These are phyloP conservation scores for Atta cephalotes DNA, from an alignment of 1,140 invertebrate species.

Conservation along the genomic window DNA sequence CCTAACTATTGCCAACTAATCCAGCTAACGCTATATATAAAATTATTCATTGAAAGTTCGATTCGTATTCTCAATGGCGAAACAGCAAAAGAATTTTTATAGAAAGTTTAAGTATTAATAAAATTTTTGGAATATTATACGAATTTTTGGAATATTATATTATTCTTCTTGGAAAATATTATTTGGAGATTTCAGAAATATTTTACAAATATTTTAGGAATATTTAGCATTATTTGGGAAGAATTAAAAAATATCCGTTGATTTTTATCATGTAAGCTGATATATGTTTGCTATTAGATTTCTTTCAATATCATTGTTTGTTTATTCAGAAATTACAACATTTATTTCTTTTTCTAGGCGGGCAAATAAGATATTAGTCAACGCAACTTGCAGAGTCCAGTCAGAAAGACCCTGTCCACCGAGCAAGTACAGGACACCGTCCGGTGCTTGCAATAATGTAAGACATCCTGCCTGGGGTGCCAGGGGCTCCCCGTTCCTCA, in stretches of 20 bases:
- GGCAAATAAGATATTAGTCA: conserved; percentile 67
- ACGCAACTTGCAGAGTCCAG: conserved; percentile 75
- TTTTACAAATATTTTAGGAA: no score
- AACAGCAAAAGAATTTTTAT: no score
- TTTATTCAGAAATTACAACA: neutral
- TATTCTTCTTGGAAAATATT: no score
- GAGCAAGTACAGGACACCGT: conserved; percentile 92
- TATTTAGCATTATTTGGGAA: no score
- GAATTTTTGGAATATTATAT: no score
- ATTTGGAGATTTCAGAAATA: no score
- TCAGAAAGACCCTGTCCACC: conserved; percentile 89
- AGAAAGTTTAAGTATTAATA: no score
- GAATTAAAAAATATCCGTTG: neutral
- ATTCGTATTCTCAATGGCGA: no score
- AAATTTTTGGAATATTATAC: no score
- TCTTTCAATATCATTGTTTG: neutral
- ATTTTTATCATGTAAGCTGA: neutral
- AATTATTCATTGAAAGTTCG: no score
- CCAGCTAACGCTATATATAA: no score
- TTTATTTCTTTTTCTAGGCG: conserved; percentile 69
- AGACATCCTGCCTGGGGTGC: conserved; percentile 95
- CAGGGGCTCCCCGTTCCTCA: conserved; percentile 93
- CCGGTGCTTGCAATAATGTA: conserved; percentile 98
- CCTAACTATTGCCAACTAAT: no score
- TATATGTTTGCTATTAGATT: neutral